Evolutionary conservation across 2,888 invertebrate genomes (phyloP), one percentile per base, ranked within the genome.

Genomic region (Gymnosoma rotundatum): DNA sequence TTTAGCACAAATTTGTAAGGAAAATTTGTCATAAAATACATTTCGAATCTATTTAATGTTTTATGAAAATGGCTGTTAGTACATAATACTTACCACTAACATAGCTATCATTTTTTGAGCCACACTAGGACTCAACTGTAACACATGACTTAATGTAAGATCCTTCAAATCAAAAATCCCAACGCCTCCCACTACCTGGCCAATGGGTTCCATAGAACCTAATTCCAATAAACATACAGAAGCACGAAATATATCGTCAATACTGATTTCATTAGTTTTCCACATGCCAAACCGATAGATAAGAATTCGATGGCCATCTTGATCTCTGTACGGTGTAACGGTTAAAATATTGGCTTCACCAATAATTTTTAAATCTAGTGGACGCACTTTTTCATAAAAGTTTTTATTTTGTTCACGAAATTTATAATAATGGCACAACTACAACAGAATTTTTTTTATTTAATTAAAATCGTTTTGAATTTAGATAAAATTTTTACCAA

Each of bases 291-390:
- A 93, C 90, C 95, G 94, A 89, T 95, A 96, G 66, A 96, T 93
- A 60, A 92, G 78, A 86, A 96, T 93, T 69, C 97, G 93, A 82
- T 95, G 93, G 3, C 96, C 96, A 81, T 94, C 94, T 89, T 96
- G 96, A 86, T 96, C 96, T 42, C 95, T 93, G 89, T 96, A 96
- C 0, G 96, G 96, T 0, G 96, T 95, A 4, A 96, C 96, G 0
- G 95, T 93, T 58, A 97, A 93, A 4, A 96, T 93, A 83, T 95
- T 93, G 10, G 95, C 93, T 20, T 95, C 95, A 0, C 96, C 96
- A 10, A 96, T 93, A 79, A 92, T 93, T 42, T 93, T 92, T 86
- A 97, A 91, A 60, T 95, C 93, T 74, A 94, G 87, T 0, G 96
- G 95, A 82, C 94, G 94, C 0, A 97, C 94, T 84, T 95, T 94